Evolutionary conservation across 2,888 invertebrate species (phyloP), one percentile per base, ranked within the genome.

Genomic region (Lasius fuliginosus): DNA sequence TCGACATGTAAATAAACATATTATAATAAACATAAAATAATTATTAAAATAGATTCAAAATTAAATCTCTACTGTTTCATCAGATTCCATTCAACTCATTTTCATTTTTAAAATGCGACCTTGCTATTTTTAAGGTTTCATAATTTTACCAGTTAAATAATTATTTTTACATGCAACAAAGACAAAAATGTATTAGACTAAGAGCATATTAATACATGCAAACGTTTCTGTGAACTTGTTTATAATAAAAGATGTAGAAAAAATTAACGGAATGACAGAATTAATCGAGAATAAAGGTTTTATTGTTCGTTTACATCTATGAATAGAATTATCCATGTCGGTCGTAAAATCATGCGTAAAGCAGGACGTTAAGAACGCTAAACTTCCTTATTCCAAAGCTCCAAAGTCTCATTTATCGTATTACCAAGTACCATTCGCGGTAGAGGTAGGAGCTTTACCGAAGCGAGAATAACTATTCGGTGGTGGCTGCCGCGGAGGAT

Each of bases 351-450:
- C 89, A 88, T 84, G 88, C 89, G 87, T 91, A 92, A 23, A 92
- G 91, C 92, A 89, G 91, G 88, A 90, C 91, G 90, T 92, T 92
- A 92, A 86, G 90, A 87, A 90, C 88, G n/a, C 6, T 49, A 53
- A 90, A 93, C 91, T 92, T 93, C 91, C 92, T 92, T 92, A 86
- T 91, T 90, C 90, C 85, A 83, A 89, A 77, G 84, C 87, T 84
- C 86, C 88, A 76, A 88, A 91, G 90, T 87, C 84, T 73, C 74
- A 33, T 81, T 81, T 74, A 74, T 81, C 82, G 88, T 88, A 90
- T 88, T 89, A 86, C 81, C 84, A 82, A 84, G 86, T 73, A 85
- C 81, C 62, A 85, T 87, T 85, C 84, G 85, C 73, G n/a, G n/a
- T n/a, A 71, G 36, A 40, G 83, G 83, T 53, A 82, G 83, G 76